These are phyloP conservation scores for Sigmodon hispidus DNA, from an alignment of 2,113 vertebrate genomes.

Conservation along the genomic window DNA sequence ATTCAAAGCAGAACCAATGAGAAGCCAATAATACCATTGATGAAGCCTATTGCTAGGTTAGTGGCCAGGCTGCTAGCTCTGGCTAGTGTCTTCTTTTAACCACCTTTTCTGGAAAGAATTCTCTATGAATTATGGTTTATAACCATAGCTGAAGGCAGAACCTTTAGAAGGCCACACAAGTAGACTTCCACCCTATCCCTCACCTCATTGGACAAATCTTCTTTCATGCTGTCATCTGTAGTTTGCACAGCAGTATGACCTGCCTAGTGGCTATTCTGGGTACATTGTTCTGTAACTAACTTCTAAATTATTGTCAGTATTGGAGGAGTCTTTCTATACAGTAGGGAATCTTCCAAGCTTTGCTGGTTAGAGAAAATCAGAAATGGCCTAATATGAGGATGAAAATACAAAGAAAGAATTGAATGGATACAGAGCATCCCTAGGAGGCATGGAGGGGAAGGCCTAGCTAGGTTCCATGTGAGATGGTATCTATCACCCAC, in stretches of 20 bases:
- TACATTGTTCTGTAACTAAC: accelerated
- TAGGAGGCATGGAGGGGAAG: accelerated
- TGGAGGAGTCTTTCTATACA: not conserved
- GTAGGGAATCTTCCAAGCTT: accelerated
- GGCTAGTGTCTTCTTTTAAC: accelerated
- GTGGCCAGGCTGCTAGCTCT: not conserved
- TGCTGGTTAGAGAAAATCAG: accelerated
- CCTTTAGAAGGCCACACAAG: too few species aligned
- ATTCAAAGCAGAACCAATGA: accelerated
- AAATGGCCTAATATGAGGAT: accelerated
- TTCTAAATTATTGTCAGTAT: accelerated
- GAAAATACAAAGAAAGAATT: accelerated
- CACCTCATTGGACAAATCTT: accelerated
- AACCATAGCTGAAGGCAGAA: accelerated
- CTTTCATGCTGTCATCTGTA: too few species aligned
- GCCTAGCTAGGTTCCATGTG: accelerated
- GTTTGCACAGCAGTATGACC: accelerated
- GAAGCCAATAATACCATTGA: accelerated
- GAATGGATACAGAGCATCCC: accelerated
- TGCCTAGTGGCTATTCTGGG: accelerated
- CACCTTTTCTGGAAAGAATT: not conserved
- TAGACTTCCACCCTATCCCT: not conserved
- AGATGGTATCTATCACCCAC: accelerated
- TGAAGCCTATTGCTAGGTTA: accelerated
- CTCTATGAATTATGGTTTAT: accelerated